Conservation (phyloP, 2,888 invertebrate species). For the Drosophila anomalata region DNA sequence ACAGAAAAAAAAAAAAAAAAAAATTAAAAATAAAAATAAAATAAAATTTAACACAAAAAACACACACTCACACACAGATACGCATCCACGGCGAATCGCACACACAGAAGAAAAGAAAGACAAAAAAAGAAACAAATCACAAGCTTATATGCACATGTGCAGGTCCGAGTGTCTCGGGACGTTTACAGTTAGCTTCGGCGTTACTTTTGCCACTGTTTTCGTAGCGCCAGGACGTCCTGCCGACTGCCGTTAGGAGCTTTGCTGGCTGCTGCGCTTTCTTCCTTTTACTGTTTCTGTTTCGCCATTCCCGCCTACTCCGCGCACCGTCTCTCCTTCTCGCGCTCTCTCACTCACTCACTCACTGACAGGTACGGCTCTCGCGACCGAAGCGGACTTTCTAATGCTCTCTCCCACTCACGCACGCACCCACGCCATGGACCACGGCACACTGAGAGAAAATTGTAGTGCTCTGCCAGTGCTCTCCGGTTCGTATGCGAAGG, state of each 20-base stretch:
- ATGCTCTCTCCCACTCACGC: neutral
- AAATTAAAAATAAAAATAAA: constrained; percentile 20
- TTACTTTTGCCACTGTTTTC: constrained; percentile 16
- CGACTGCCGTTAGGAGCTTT: neutral
- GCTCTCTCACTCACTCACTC: neutral
- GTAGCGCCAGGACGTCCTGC: neutral
- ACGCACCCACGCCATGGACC: neutral
- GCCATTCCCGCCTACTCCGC: constrained; percentile 3
- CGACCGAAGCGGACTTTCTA: neutral
- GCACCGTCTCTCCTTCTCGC: constrained; percentile 1
- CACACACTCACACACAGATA: neutral
- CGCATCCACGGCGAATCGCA: constrained; percentile 16
- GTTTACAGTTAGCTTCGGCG: constrained; percentile 14
- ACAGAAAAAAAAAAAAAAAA: constrained; percentile 51
- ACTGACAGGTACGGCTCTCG: neutral
- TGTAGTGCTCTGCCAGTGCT: neutral
- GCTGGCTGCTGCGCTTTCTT: constrained; percentile 7
- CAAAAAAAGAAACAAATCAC: constrained; percentile 29
- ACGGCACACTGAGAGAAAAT: constrained; percentile 28
- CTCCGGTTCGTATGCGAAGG: neutral
- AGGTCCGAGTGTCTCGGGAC: neutral
- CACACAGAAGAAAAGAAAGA: constrained; percentile 53
- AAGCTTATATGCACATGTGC: constrained; percentile 33
- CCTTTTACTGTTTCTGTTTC: constrained; percentile 6
- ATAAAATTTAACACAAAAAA: constrained; percentile 45